A percentile compares a stretch with the other conserved stretches of the same genome.
These are phyloP conservation scores for Diadophis punctatus DNA, from an alignment of 2,113 vertebrate genomes.

Conservation along the genomic window DNA sequence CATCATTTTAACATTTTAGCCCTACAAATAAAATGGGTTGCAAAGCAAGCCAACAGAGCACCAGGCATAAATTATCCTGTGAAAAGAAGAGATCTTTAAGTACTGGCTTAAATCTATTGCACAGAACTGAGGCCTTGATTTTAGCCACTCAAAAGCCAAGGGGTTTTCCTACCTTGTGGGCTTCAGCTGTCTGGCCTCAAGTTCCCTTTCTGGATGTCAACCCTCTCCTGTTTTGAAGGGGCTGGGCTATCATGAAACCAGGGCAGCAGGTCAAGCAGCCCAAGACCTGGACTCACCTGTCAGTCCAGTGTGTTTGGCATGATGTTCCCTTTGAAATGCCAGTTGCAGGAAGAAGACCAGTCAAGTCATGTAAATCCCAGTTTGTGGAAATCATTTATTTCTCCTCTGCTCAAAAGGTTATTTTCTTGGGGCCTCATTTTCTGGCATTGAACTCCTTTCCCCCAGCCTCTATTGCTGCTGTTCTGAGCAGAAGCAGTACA, in stretches of 20 bases:
- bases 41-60: not conserved
- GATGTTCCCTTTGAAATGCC: not conserved
- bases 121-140: not conserved
- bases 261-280: not conserved
- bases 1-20: not conserved
- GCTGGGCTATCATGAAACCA: not conserved
- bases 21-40: not conserved
- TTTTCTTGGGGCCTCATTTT: not conserved
- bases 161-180: not conserved
- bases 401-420: not conserved
- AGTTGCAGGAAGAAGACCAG: not conserved
- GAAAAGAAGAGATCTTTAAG: not conserved
- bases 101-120: not conserved
- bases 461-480: not conserved
- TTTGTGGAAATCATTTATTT: not conserved
- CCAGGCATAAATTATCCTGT: not conserved
- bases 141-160: not conserved
- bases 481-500: not conserved
- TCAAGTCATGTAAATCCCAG: not conserved
- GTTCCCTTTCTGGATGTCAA: not conserved
- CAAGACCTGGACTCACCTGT: not conserved
- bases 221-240: not conserved
- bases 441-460: not conserved
- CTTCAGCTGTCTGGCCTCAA: not conserved
- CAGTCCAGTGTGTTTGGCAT: fast-evolving